A percentile compares a stretch with the other conserved stretches of the same genome.
Evolutionary conservation across 2,113 vertebrate species (phyloP).

Genomic region (Myotis brandtii): DNA sequence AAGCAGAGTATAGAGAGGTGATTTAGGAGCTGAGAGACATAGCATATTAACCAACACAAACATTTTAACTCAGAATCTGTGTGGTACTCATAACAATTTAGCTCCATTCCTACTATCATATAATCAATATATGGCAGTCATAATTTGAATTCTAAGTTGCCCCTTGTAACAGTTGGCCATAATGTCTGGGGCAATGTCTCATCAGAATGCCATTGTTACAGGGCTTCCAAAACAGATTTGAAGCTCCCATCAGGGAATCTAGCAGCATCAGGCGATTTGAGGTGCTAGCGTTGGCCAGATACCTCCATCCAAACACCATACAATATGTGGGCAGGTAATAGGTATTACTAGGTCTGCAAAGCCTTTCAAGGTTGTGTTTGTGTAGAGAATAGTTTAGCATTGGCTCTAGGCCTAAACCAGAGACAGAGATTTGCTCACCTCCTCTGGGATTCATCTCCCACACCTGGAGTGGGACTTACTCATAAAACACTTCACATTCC

Average conservation of each 20-base stretch:
- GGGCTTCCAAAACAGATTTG: neutral
- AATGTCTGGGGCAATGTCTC: neutral
- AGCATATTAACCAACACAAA: neutral
- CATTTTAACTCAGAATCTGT: neutral
- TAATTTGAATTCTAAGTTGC: neutral
- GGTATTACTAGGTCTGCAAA: neutral
- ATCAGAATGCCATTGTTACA: neutral
- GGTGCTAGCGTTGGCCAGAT: neutral
- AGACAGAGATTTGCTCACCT: neutral
- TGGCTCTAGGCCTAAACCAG: neutral
- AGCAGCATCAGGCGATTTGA: neutral
- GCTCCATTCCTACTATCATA: neutral
- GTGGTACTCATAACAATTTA: conserved; percentile 13
- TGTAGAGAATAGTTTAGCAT: neutral
- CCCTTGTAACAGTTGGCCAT: neutral
- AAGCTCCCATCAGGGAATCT: neutral
- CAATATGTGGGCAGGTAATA: neutral
- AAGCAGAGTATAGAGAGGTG: neutral
- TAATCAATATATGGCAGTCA: neutral
- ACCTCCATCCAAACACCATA: neutral
- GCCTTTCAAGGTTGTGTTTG: neutral
- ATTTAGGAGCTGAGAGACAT: neutral
- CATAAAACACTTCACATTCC: conserved; percentile 35
- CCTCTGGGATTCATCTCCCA: neutral
- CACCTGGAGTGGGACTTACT: neutral